Evolutionary conservation across 2,888 invertebrate genomes (phyloP), one percentile per base, ranked within the genome.

Genomic region (Andrena minutula): DNA sequence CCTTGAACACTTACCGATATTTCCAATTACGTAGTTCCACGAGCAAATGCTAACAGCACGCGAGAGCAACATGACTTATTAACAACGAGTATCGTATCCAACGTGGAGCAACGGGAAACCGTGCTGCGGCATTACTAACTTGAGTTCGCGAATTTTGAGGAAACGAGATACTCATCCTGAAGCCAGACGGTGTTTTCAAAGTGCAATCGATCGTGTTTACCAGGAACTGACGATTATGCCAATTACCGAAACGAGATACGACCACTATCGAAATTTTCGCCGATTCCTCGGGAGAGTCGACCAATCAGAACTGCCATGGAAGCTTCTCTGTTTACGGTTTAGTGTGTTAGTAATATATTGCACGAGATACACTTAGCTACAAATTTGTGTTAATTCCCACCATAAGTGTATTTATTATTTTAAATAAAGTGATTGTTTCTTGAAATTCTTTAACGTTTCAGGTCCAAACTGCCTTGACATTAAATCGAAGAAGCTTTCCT

Each of bases 91-190:
- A 69, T 10, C 64, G 47, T 63, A 75, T 53, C 10, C n/a, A n/a
- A 16, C 41, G 35, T 41, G 32, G 49, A 68, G 41, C 12, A 51
- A 35, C 51, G 66, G 60, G 20, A 64, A 78, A 6, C 68, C 47
- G 47, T 78, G 20, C 35, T 51, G 23, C 47, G 61, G 32, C 78
- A 68, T 77, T 69, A 49, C 63, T n/a, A 79, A 69, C 47, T 56
- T 30, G 20, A 79, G 63, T 79, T 77, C 63, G 7, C 63, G 32
- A 77, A 61, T 75, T 77, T 66, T 23, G 10, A 16, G 7, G 51
- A 56, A 77, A 32, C 47, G 63, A 16, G 28, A 56, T 16, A 53
- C 26, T 20, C 61, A 16, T 1, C 5, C 20, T 7, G 47, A 53
- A 69, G 69, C 53, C 56, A 49, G 49, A 20, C 41, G 7, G 23